A percentile compares a stretch with the other conserved stretches of the same genome.
phyloP scores from a whole-genome alignment of 2,888 invertebrate genomes.

The Ditylenchus weischeri region DNA sequence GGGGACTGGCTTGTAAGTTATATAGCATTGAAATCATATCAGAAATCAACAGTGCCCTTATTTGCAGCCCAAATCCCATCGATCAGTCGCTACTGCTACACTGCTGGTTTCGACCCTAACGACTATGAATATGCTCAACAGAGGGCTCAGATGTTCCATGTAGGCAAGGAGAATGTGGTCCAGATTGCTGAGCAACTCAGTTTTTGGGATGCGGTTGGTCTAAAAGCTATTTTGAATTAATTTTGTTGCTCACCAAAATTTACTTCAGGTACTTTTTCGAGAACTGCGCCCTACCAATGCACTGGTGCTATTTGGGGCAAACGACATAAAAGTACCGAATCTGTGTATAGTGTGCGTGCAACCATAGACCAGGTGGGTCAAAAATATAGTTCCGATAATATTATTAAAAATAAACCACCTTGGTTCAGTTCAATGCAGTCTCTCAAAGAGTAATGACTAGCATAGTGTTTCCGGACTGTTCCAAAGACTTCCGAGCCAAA shows the following conservation, averaged over 20 bases:
- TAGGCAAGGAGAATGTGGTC: conserved; percentile 65
- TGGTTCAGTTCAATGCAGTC: conserved; percentile 92
- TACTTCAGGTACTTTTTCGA: conserved; percentile 77
- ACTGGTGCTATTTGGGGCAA: conserved; percentile 93
- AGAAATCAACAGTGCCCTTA: no score
- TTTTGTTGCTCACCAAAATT: background rate
- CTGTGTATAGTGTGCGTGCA: conserved; percentile 54
- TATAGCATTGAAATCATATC: no score
- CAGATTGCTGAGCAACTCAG: conserved; percentile 97
- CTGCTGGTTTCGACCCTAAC: conserved; percentile 47
- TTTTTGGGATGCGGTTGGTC: conserved; percentile 81
- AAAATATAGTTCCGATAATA: no score
- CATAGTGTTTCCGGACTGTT: conserved; percentile 76
- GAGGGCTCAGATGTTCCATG: conserved; percentile 52
- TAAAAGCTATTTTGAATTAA: no score
- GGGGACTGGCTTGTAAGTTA: conserved; percentile 47
- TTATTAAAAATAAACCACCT: background rate
- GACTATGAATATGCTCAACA: conserved; percentile 39
- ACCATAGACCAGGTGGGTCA: conserved; percentile 53
- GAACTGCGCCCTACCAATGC: conserved; percentile 94
- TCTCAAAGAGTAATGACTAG: conserved; percentile 90
- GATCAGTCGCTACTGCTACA: conserved; percentile 46
- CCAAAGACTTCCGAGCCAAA: conserved; percentile 77
- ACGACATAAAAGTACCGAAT: conserved; percentile 69
- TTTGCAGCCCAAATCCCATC: conserved; percentile 48